Percentiles rank a stretch among this genome's conserved stretches.
phyloP scores from a whole-genome alignment of 2,113 vertebrate species.

The Microcebus griseorufus region DNA sequence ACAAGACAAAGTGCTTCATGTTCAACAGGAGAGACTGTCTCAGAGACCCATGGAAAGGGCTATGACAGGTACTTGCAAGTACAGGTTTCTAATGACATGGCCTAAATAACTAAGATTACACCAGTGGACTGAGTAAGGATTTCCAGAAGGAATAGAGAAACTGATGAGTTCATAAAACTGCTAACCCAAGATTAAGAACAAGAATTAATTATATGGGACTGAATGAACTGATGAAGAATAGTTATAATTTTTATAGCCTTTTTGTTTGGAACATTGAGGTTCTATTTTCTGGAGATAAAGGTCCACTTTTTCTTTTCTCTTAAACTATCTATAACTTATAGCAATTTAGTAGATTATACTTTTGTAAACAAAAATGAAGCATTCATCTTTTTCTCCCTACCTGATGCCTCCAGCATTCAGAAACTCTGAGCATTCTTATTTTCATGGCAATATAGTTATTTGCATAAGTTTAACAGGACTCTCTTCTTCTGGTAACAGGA shows the following conservation, averaged over 20 bases:
- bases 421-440: neutral
- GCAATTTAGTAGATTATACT: neutral
- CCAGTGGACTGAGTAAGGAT: neutral
- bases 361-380: neutral
- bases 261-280: neutral
- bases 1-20: neutral
- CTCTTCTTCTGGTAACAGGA: neutral
- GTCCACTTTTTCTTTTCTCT: neutral
- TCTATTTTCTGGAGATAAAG: neutral
- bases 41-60: neutral
- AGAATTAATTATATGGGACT: neutral
- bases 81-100: neutral
- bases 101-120: neutral
- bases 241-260: neutral
- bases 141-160: neutral
- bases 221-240: constrained; percentile 7
- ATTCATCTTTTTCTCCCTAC: neutral
- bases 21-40: neutral
- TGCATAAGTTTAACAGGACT: neutral
- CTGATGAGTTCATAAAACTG: neutral
- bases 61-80: neutral
- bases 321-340: neutral
- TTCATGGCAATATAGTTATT: neutral
- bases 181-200: neutral
- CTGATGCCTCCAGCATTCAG: neutral